Evolutionary conservation across 2,888 invertebrate genomes (phyloP), one percentile per base, ranked within the genome.

Genomic region (Phyto melanocephala): DNA sequence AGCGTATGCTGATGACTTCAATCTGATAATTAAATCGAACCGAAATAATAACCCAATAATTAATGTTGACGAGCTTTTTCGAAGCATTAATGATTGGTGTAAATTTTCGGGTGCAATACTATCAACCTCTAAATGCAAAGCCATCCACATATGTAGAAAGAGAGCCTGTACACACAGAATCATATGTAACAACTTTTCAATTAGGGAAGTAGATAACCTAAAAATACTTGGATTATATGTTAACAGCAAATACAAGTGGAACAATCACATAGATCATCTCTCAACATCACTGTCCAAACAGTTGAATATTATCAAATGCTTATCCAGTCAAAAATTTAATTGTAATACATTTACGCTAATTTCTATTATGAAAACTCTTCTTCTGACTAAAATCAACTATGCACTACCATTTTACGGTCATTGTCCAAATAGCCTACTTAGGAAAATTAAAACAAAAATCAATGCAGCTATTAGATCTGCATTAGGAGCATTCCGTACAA

Each of bases 131-230:
- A 83, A 80, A 74, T 79, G 79, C 20, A 71, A 68, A 33, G 50
- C 58, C 8, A 37, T 76, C 15, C 42, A 80, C 8, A 56, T 80
- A 5, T 80, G 79, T 13, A 52, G 67, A 10, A 83, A 76, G 52
- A 52, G 24, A 28, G 1, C 47, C 2, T 82, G 82, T 11, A 42
- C 8, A 4, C 35, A 13, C 3, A 40, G 1, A 13, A 28, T 68
- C 7, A 10, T 54, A 3, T 17, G 40, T 37, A 54, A 10, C 2
- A 71, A 71, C n/a, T 17, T 58, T 11, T n/a, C 33, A 17, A 33
- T 75, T 11, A 24, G n/a, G 13, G 35, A 62, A 0, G 68, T 47
- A 11, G 54, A 37, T 11, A 37, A 37, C 37, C 37, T 37, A 11
- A 37, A 37, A 37, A 37, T 37, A 10, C 37, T 37, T 37, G 37